These are phyloP conservation scores for Drosophila lini DNA, from an alignment of 1,140 invertebrate species.

Conservation along the genomic window DNA sequence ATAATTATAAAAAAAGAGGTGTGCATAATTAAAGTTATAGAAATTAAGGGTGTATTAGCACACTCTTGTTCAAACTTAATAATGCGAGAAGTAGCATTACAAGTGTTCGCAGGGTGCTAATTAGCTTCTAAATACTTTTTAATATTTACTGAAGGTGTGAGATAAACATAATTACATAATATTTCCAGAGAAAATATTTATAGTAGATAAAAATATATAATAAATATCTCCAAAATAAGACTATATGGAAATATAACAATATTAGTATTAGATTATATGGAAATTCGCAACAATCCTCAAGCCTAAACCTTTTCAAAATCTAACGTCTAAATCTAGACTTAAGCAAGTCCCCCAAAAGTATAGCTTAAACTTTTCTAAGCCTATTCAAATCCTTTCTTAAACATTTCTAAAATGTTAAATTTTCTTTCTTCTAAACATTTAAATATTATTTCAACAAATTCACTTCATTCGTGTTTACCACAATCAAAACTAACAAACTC, in stretches of 20 bases:
- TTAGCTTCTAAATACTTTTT: not conserved
- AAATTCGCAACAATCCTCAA: not conserved
- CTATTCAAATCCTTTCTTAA: not conserved
- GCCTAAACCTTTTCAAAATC: not conserved
- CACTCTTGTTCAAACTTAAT: not conserved
- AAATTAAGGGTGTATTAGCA: not conserved
- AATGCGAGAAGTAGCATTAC: not conserved
- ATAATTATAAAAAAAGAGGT: not conserved
- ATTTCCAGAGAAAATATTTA: not conserved
- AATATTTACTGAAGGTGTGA: not conserved
- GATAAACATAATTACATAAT: not conserved
- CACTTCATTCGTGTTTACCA: no score
- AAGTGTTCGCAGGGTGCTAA: not conserved
- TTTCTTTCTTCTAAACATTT: not conserved
- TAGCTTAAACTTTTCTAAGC: slow-evolving; percentile 1
- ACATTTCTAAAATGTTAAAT: not conserved
- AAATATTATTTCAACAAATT: not conserved
- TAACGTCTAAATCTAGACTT: not conserved
- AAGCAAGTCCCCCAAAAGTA: slow-evolving; percentile 4
- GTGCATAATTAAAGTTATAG: no score
- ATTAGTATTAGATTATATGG: no score
- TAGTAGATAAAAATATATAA: not conserved
- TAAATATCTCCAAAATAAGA: not conserved
- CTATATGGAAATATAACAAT: no score
- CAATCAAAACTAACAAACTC: slow-evolving; percentile 5